These are phyloP conservation scores for Tympanoctomys barrerae DNA, from an alignment of 2,797 vertebrate genomes.

Conservation along the genomic window DNA sequence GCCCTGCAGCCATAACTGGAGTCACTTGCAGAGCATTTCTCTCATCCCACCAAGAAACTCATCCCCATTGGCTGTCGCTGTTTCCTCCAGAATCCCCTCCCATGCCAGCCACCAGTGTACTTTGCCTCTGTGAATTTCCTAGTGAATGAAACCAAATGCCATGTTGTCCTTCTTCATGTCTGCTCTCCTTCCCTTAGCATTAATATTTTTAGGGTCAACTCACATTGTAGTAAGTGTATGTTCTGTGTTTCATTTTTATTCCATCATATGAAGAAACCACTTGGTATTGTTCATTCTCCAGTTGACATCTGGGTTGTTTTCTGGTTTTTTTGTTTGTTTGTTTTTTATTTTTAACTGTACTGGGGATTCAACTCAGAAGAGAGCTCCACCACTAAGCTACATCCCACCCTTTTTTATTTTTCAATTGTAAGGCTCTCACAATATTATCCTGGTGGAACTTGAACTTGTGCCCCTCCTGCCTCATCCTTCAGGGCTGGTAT, in stretches of 20 bases:
- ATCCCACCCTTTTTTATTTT: not conserved
- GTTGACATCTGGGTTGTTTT: not conserved
- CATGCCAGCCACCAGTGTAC: not conserved
- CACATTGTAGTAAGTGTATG: accelerated
- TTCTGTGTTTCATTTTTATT: not conserved
- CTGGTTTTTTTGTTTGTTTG: no score
- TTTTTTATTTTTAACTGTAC: not conserved
- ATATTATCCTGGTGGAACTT: not conserved
- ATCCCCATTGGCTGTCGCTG: not conserved
- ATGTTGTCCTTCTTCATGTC: not conserved
- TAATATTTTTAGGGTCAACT: not conserved
- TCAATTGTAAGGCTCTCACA: not conserved
- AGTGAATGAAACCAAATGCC: not conserved
- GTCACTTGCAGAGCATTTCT: not conserved
- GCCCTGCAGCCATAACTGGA: not conserved
- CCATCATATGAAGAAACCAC: not conserved
- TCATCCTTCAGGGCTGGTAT: not conserved
- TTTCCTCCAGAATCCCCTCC: not conserved
- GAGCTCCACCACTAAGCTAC: not conserved
- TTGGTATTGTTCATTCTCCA: not conserved
- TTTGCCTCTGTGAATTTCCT: not conserved
- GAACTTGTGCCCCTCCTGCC: not conserved
- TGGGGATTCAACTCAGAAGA: not conserved
- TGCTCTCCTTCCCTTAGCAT: not conserved
- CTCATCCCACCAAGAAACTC: not conserved